Percentiles rank a stretch among this genome's conserved stretches.
Conservation (phyloP, 2,888 invertebrate species). For the Athalia rosae region DNA sequence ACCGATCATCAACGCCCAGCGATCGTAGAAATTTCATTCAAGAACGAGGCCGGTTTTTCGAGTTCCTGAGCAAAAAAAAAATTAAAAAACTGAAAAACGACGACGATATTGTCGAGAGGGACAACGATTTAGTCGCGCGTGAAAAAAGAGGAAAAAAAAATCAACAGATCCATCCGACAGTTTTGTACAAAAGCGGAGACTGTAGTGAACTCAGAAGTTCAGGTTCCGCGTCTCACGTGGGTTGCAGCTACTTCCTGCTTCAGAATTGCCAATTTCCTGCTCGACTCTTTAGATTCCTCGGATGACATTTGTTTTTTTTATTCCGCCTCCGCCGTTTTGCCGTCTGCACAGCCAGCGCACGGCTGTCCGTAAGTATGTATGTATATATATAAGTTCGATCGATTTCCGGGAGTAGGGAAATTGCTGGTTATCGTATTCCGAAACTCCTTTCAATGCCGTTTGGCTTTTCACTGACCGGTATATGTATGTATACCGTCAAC, state of each 20-base stretch:
- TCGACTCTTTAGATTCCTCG: background rate
- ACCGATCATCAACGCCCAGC: constrained; percentile 29
- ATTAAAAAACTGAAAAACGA: background rate
- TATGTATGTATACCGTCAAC: too few species aligned
- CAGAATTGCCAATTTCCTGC: constrained; percentile 43
- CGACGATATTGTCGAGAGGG: too few species aligned
- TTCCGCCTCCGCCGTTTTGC: constrained; percentile 24
- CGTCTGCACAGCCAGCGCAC: background rate
- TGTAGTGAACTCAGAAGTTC: too few species aligned
- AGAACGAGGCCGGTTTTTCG: constrained; percentile 1
- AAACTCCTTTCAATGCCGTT: background rate
- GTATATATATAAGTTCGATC: background rate
- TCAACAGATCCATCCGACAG: too few species aligned
- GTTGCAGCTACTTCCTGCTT: constrained; percentile 10
- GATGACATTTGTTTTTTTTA: constrained; percentile 5
- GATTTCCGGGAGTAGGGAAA: constrained; percentile 13
- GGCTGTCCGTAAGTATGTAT: background rate
- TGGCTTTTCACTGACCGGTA: background rate
- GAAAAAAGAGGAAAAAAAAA: too few species aligned
- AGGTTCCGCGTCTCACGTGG: too few species aligned
- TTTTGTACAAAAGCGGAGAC: too few species aligned
- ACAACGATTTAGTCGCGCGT: too few species aligned
- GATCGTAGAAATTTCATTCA: constrained; percentile 16
- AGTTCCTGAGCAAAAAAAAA: background rate
- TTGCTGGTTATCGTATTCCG: constrained; percentile 24